Base-by-base conservation (phyloP, 2,113 vertebrate genomes). In the Mormyrus iriodes region DNA sequence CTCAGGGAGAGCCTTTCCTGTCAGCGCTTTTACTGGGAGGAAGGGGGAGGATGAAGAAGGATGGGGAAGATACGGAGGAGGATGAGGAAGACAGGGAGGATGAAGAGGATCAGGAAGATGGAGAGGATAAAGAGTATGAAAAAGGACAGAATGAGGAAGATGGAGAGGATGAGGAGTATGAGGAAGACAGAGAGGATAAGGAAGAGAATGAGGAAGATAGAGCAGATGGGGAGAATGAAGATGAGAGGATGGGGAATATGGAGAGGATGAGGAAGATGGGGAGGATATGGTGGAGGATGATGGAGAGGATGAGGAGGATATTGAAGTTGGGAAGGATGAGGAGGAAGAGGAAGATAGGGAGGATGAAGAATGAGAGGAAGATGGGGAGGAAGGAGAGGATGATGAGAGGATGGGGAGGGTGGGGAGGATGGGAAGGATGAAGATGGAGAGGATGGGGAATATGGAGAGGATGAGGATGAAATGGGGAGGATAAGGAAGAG, bases 91-190 rank as follows among this genome's bases (percentile, higher is more conserved):
- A 48, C 0, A 8, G 46, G 44, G 44, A 49, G 7, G 48, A 49
- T 7, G 48, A 8, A 6, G 48, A 49, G 61, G 61, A 27, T 12
- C 9, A 27, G n/a, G 61, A 27, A 12, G 9, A 65, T 27, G 61
- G n/a, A 1, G 61, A 65, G 52, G 52, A 21, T 55, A 4, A 12
- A 24, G 58, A 61, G 44, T n/a, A n/a, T n/a, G n/a, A n/a, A n/a
- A 48, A 7, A 8, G 8, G 46, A 0, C 7, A 27, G 8, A 9
- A 58, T 12, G 49, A 12, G 49, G 9, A 51, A 12, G 49, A 12
- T 51, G 49, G 53, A 51, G 73, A 86, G n/a, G 55, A 86, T 46
- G 85, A 51, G 9, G 73, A 86, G n/a, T 39, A 86, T 46, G 85
- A 51, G 9, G 8, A 8, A 7, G 19, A 55, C 6, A 19, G 19